Evolutionary conservation across 2,113 vertebrate genomes (phyloP), one percentile per base, ranked within the genome.

Genomic region (Gopherus evgoodei): DNA sequence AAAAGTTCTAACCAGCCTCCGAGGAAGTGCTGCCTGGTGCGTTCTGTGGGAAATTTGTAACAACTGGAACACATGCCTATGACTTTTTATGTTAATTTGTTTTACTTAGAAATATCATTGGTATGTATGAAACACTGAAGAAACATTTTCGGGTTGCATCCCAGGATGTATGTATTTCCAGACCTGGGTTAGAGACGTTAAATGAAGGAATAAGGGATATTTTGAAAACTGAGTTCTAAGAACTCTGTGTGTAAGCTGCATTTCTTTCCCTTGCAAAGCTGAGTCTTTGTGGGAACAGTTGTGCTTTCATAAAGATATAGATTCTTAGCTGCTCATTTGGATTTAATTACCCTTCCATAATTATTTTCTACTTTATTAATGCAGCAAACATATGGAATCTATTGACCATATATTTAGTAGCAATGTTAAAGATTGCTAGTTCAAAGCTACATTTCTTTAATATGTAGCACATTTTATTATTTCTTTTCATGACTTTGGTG

Each of bases 11-110:
- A 76, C 91, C 11, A 93, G 59, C 53, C 84, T 85, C 91, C 76
- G 88, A 91, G 92, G 93, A 97, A 90, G 85, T 81, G 84, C 90
- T 95, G 87, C 93, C 86, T 97, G 54, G 78, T 93, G 88, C 93
- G 96, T 96, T 78, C 88, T 89, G 53, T 88, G 88, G 86, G 90
- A 93, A 81, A 82, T 49, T 31, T 90, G 54, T 84, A 91, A 93
- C 92, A 95, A 59, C 88, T 96, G 94, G 76, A 92, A 78, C 27
- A 89, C 8, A 88, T n/a, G 27, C n/a, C 38, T 53, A 1, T 65
- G 83, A 47, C 79, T 89, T 93, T 57, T 69, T 69, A 35, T 69
- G 19, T 69, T 3, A 19, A 69, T 69, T 69, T 69, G 62, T 69
- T 69, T 90, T 93, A 78, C 72, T 92, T 88, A 44, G 44, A 91